These are phyloP conservation scores for Microchrysa polita DNA, from an alignment of 2,888 invertebrate genomes.

Conservation along the genomic window DNA sequence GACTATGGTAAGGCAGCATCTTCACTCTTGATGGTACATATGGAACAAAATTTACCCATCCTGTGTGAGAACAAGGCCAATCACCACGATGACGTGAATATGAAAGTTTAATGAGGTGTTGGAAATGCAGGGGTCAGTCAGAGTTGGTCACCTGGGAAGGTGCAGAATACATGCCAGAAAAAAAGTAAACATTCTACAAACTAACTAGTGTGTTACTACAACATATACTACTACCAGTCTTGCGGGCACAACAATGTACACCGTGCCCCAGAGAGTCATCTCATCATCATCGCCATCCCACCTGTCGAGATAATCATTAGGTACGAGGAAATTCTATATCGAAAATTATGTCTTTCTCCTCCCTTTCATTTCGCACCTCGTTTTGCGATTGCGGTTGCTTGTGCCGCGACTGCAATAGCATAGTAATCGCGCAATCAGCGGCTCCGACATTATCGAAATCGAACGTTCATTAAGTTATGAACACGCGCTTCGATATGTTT, in stretches of 20 bases:
- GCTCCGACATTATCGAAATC: conserved; percentile 36
- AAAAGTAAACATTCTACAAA: conserved; percentile 12
- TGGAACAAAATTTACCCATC: not conserved
- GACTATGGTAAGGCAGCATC: not conserved
- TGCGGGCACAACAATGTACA: not conserved
- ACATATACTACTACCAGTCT: conserved; percentile 7
- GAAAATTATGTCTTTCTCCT: conserved; percentile 43
- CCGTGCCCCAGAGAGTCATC: not conserved
- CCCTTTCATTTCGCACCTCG: conserved; percentile 45
- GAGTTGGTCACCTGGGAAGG: not conserved
- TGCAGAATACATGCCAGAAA: not conserved
- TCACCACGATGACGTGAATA: conserved; percentile 23
- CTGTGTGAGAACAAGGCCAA: conserved; percentile 4
- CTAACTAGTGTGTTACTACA: conserved; percentile 13
- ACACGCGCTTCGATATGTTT: conserved; percentile 45
- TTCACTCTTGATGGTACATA: no score
- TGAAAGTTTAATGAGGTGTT: conserved; percentile 24
- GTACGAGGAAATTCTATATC: conserved; percentile 41
- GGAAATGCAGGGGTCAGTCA: conserved; percentile 6
- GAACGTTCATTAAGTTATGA: conserved; percentile 46
- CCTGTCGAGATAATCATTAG: conserved; percentile 44
- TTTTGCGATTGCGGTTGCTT: conserved; percentile 34
- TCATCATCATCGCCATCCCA: conserved; percentile 37
- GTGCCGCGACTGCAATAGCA: conserved; percentile 27
- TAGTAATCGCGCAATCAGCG: conserved; percentile 34